Evolutionary conservation across 1,140 invertebrate species (phyloP).

Genomic region (Drosophila arawakana): DNA sequence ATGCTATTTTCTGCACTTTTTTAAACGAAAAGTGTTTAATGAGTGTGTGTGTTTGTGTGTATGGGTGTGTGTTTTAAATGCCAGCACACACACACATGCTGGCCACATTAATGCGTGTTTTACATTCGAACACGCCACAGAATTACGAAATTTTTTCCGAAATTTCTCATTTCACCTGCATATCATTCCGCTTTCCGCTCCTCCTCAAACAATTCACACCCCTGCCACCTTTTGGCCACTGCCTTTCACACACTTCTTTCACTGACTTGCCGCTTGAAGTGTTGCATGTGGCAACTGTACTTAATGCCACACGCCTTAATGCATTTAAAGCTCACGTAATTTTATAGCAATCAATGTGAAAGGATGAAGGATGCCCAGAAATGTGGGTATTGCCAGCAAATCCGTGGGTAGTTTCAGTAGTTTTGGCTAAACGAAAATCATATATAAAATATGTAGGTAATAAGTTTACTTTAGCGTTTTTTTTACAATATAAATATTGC

Average conservation of each 20-base stretch:
- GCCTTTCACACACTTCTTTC: no score
- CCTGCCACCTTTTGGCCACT: no score
- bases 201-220: background rate
- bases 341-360: conserved; percentile 44
- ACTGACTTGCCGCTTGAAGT: background rate
- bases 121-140: conserved; percentile 61
- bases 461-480: no score
- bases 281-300: conserved; percentile 24
- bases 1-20: conserved; percentile 29
- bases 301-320: conserved; percentile 30
- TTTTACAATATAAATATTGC: no score
- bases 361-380: conserved; percentile 15
- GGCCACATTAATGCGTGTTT: conserved; percentile 74
- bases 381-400: background rate
- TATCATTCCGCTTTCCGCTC: background rate
- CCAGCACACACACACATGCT: conserved; percentile 42
- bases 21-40: conserved; percentile 68
- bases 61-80: conserved; percentile 15
- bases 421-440: background rate
- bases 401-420: background rate
- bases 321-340: conserved; percentile 42
- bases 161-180: background rate
- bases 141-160: conserved; percentile 21
- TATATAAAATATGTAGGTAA: no score
- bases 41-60: conserved; percentile 5